phyloP scores from a whole-genome alignment of 2,113 vertebrate species.

The Cyphomyrus discorhynchus region DNA sequence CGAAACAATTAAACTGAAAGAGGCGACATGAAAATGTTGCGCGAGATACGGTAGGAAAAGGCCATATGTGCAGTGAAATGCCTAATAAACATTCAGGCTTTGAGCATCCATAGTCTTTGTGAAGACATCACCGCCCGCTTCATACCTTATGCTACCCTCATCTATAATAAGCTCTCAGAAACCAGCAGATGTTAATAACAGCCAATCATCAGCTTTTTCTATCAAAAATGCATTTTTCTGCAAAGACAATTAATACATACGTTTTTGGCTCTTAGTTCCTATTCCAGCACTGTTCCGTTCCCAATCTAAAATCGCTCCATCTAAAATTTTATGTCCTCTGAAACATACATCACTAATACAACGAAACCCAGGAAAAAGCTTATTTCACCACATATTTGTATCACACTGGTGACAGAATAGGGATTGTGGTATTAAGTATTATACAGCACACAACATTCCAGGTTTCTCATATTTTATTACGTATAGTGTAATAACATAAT shows the following conservation, averaged over 20 bases:
- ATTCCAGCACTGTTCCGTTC: neutral
- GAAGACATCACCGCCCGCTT: neutral
- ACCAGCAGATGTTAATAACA: neutral
- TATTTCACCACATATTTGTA: neutral
- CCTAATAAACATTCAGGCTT: neutral
- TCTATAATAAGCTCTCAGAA: neutral
- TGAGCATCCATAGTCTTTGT: neutral
- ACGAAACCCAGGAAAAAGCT: neutral
- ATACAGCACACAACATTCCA: neutral
- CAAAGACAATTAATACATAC: neutral
- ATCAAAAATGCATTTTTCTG: neutral
- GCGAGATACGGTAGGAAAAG: neutral
- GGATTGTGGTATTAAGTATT: neutral
- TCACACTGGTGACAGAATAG: neutral
- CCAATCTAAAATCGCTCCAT: neutral
- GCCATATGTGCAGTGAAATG: neutral
- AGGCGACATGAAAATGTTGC: neutral
- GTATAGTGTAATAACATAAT: neutral
- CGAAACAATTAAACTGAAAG: neutral
- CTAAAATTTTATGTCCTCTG: neutral
- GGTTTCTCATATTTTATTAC: neutral
- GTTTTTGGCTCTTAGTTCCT: neutral
- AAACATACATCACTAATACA: neutral
- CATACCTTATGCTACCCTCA: neutral
- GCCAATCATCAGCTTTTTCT: neutral